Evolutionary conservation across 1,140 invertebrate species (phyloP).

Genomic region (Meteorus sp.): DNA sequence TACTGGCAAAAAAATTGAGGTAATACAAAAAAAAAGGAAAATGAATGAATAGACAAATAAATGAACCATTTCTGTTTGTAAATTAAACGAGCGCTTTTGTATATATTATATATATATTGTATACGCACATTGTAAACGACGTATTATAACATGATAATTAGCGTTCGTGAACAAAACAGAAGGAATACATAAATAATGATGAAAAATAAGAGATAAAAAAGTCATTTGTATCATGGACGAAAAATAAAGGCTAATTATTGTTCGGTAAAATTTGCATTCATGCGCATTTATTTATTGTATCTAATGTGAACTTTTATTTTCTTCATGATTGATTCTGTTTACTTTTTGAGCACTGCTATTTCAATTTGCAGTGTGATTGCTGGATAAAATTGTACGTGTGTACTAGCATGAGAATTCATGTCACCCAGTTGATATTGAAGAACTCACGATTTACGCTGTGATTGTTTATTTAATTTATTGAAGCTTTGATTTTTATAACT

Average conservation of each 20-base stretch:
- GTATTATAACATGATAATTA: conserved; percentile 43
- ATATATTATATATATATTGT: conserved; percentile 47
- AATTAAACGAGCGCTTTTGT: conserved; percentile 48
- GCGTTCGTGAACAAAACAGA: conserved; percentile 37
- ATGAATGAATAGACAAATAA: conserved; percentile 12
- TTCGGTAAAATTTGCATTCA: conserved; percentile 33
- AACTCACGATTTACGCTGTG: too few species aligned
- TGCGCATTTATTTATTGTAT: conserved; percentile 4
- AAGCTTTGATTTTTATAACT: too few species aligned
- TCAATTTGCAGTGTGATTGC: too few species aligned
- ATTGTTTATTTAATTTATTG: too few species aligned
- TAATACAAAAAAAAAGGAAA: conserved; percentile 8
- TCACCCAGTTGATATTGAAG: too few species aligned
- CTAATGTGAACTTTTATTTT: background rate
- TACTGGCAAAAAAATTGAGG: conserved; percentile 32
- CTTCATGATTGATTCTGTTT: too few species aligned
- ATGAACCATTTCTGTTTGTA: conserved; percentile 37
- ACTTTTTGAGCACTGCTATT: too few species aligned
- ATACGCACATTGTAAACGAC: conserved; percentile 50
- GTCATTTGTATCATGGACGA: conserved; percentile 49
- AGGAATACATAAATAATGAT: too few species aligned
- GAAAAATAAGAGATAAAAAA: conserved; percentile 16
- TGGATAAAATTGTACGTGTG: too few species aligned
- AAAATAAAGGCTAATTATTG: conserved; percentile 50
- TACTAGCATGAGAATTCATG: too few species aligned